These are phyloP conservation scores for Carollia perspicillata DNA, from an alignment of 2,113 vertebrate genomes.

Conservation along the genomic window DNA sequence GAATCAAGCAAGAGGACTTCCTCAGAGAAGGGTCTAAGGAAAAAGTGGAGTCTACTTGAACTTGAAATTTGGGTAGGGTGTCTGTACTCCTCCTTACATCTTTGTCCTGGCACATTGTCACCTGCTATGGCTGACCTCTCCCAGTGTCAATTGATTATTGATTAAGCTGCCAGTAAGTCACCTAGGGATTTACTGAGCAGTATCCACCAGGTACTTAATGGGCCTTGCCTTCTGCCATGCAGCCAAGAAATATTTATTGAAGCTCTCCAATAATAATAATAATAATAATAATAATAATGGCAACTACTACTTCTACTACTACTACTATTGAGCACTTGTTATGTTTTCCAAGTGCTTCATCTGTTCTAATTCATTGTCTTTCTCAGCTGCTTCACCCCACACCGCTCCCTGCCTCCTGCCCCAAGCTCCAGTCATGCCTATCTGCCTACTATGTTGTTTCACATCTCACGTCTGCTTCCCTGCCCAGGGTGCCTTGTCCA, in stretches of 20 bases:
- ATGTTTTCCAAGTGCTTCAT: not conserved
- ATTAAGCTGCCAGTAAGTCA: constrained; percentile 57
- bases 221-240: not conserved
- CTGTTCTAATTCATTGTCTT: not conserved
- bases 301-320: not conserved
- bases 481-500: not conserved
- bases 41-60: not conserved
- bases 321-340: not conserved
- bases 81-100: not conserved
- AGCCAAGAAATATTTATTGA: not conserved
- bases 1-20: not conserved
- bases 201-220: constrained; percentile 35
- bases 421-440: not conserved
- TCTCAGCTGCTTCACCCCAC: not conserved
- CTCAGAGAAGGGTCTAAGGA: not conserved
- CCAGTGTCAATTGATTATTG: constrained; percentile 62
- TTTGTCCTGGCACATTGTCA: constrained; percentile 26
- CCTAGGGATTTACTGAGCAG: constrained; percentile 40
- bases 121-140: not conserved
- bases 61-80: not conserved
- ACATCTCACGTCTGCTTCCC: not conserved
- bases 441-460: not conserved
- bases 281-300: not conserved
- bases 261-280: not conserved
- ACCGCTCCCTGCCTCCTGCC: not conserved